These are phyloP conservation scores for Falco punctatus DNA, from an alignment of 2,113 vertebrate species.

Conservation along the genomic window DNA sequence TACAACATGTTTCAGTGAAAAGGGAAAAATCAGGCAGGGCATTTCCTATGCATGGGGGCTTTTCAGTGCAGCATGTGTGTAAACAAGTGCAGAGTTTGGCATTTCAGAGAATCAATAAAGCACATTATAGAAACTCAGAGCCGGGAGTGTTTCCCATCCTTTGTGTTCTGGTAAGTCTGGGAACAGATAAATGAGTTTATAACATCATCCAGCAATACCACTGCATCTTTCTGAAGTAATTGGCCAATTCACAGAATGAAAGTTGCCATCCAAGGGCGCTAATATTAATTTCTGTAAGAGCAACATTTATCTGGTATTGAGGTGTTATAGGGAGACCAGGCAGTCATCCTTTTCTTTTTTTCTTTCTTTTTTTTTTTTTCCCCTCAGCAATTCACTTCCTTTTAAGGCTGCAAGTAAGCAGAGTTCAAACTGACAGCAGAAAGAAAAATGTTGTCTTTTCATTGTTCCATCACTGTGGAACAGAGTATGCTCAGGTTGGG, in stretches of 20 bases:
- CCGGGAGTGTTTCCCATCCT: conserved; percentile 19
- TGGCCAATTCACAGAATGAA: conserved; percentile 28
- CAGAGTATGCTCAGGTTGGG: neutral
- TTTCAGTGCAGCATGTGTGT: neutral
- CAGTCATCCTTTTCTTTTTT: neutral
- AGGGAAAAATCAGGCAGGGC: neutral
- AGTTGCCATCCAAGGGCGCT: neutral
- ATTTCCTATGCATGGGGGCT: neutral
- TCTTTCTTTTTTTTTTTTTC: neutral
- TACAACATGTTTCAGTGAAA: neutral
- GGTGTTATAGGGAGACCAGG: neutral
- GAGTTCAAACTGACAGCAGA: conserved; percentile 19
- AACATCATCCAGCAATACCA: conserved; percentile 13
- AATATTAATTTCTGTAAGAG: neutral
- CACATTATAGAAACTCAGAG: neutral
- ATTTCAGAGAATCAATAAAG: conserved; percentile 27
- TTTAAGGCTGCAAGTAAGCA: conserved; percentile 7
- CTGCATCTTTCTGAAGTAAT: conserved; percentile 30
- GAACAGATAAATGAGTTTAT: conserved; percentile 42
- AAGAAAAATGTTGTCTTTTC: conserved; percentile 10
- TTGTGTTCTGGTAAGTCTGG: conserved; percentile 18
- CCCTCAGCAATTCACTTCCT: neutral
- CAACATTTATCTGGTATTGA: neutral
- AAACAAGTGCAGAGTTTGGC: conserved; percentile 14
- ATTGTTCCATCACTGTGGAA: neutral